phyloP scores from a whole-genome alignment of 2,113 vertebrate species.

The Chloebia gouldiae region DNA sequence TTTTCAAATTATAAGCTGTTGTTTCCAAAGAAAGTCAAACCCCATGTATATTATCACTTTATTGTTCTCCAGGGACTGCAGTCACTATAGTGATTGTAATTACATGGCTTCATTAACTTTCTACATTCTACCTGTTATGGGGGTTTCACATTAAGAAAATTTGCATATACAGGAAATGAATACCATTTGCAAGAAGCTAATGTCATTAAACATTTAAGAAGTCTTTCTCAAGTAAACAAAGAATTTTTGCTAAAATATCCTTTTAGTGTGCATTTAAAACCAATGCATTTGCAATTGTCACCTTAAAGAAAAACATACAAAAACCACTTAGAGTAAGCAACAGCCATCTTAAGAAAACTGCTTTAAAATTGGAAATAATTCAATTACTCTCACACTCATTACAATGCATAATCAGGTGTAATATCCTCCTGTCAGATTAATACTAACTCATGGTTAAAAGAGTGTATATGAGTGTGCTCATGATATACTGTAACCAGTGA shows the following conservation, averaged over 20 bases:
- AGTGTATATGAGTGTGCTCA: neutral
- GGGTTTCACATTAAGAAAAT: conserved; percentile 85
- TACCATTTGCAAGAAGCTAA: conserved; percentile 78
- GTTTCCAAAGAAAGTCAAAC: conserved; percentile 78
- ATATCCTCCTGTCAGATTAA: neutral
- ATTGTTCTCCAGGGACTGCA: conserved; percentile 78
- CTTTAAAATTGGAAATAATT: conserved; percentile 35
- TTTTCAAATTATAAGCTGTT: conserved; percentile 82
- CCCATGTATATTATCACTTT: conserved; percentile 80
- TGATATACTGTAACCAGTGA: neutral
- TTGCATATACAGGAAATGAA: conserved; percentile 92
- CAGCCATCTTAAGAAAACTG: conserved; percentile 24
- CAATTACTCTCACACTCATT: neutral
- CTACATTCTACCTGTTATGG: conserved; percentile 84
- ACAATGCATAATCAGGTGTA: neutral
- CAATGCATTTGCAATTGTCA: neutral
- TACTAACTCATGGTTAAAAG: neutral
- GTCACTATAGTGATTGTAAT: conserved; percentile 90
- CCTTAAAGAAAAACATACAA: conserved; percentile 39
- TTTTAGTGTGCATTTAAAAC: conserved; percentile 44
- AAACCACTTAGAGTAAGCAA: conserved; percentile 30
- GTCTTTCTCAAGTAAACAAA: conserved; percentile 70
- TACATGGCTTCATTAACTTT: conserved; percentile 93
- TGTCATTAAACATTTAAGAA: conserved; percentile 82
- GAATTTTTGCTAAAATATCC: conserved; percentile 37